Evolutionary conservation across 2,797 vertebrate species (phyloP).

Genomic region (Thamnophis elegans): DNA sequence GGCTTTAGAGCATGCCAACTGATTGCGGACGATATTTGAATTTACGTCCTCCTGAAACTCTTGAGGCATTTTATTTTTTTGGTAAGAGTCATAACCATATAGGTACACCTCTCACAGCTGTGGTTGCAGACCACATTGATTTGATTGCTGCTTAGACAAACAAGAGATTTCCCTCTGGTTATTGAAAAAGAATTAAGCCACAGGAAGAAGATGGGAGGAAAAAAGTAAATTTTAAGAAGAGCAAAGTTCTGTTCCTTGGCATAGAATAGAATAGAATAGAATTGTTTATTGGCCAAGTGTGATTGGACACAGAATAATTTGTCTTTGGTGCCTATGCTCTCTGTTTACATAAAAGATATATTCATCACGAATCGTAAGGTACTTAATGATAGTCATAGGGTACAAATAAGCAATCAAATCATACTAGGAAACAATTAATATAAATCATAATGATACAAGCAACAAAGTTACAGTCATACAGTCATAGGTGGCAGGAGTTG

Average conservation of each 20-base stretch:
- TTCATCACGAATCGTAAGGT: too few relatives aligned
- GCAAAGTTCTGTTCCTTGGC: background rate
- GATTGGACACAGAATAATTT: too few relatives aligned
- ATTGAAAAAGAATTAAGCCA: background rate
- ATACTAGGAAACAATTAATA: too few relatives aligned
- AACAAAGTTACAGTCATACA: too few relatives aligned
- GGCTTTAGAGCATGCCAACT: background rate
- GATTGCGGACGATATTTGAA: background rate
- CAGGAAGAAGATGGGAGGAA: background rate
- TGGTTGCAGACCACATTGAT: background rate
- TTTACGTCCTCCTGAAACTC: background rate
- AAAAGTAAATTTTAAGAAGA: background rate
- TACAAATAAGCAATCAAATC: too few relatives aligned
- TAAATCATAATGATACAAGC: too few relatives aligned
- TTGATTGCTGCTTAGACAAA: background rate
- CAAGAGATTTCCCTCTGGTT: background rate
- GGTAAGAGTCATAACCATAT: background rate
- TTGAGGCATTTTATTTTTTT: background rate
- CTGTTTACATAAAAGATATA: too few relatives aligned
- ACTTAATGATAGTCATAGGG: too few relatives aligned
- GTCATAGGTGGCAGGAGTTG: too few relatives aligned
- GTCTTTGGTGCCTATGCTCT: too few relatives aligned
- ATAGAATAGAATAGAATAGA: too few relatives aligned
- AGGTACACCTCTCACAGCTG: background rate
- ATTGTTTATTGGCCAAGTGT: too few relatives aligned